phyloP scores from a whole-genome alignment of 2,113 vertebrate species.

The Triplophysa siluroides region DNA sequence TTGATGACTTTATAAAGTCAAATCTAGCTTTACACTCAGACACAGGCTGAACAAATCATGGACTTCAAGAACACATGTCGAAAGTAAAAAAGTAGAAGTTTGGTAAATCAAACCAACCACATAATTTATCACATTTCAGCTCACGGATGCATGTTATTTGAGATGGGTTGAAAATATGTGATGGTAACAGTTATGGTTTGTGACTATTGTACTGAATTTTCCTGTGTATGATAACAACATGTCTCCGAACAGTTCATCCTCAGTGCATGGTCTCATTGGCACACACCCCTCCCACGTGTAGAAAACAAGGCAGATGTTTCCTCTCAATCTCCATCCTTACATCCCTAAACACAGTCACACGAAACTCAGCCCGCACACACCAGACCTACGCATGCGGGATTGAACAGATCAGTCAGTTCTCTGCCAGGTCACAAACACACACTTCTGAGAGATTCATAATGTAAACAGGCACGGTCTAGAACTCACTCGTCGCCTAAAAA shows the following conservation, averaged over 20 bases:
- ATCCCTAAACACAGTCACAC: conserved; percentile 37
- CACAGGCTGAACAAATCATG: not conserved
- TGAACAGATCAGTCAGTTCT: conserved; percentile 57
- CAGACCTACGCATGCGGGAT: conserved; percentile 12
- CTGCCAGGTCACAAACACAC: conserved; percentile 63
- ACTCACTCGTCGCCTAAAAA: conserved; percentile 64
- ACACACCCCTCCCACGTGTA: conserved; percentile 29
- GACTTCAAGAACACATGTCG: not conserved
- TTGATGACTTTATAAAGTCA: not conserved
- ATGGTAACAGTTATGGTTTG: not conserved
- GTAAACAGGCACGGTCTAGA: conserved; percentile 58
- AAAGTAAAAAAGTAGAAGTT: not conserved
- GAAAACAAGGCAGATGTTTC: conserved; percentile 71
- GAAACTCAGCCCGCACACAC: conserved; percentile 10
- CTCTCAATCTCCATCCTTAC: conserved; percentile 49
- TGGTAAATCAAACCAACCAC: not conserved
- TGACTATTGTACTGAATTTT: not conserved
- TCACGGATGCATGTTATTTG: not conserved
- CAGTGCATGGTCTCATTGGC: conserved; percentile 1
- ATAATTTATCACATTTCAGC: not conserved
- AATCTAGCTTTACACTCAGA: not conserved
- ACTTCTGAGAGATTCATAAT: conserved; percentile 55
- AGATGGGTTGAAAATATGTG: not conserved
- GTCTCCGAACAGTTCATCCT: conserved; percentile 14
- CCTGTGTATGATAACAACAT: not conserved